These are phyloP conservation scores for Laodelphax striatellus DNA, from an alignment of 1,140 invertebrate genomes.

Conservation along the genomic window DNA sequence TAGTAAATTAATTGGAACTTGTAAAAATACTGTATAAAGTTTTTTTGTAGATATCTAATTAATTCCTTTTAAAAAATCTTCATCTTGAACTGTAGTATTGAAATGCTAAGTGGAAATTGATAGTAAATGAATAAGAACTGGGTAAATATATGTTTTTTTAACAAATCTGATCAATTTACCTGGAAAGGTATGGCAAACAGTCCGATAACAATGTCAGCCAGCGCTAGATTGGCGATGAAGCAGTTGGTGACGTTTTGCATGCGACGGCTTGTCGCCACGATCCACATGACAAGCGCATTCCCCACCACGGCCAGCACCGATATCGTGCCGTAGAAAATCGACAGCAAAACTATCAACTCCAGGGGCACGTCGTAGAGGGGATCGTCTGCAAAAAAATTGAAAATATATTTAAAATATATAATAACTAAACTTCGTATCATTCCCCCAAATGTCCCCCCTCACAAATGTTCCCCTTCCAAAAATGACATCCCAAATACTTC, in stretches of 20 bases:
- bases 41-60: no score
- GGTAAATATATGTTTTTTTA: neutral
- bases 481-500: no score
- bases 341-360: conserved; percentile 37
- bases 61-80: no score
- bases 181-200: conserved; percentile 39
- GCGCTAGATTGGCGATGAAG: conserved; percentile 39
- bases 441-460: no score
- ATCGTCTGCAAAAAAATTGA: neutral
- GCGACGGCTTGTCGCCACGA: conserved; percentile 31
- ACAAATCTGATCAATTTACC: conserved; percentile 14
- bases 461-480: no score
- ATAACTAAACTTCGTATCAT: no score
- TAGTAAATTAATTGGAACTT: no score
- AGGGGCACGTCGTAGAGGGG: conserved; percentile 31
- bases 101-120: no score
- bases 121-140: conserved; percentile 6
- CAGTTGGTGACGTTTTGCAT: conserved; percentile 43
- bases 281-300: conserved; percentile 42
- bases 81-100: no score
- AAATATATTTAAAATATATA: no score
- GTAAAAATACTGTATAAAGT: no score
- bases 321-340: conserved; percentile 42
- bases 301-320: conserved; percentile 41
- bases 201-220: conserved; percentile 36